Conservation (phyloP, 2,797 vertebrate genomes). For the Anisognathus igniventris region DNA sequence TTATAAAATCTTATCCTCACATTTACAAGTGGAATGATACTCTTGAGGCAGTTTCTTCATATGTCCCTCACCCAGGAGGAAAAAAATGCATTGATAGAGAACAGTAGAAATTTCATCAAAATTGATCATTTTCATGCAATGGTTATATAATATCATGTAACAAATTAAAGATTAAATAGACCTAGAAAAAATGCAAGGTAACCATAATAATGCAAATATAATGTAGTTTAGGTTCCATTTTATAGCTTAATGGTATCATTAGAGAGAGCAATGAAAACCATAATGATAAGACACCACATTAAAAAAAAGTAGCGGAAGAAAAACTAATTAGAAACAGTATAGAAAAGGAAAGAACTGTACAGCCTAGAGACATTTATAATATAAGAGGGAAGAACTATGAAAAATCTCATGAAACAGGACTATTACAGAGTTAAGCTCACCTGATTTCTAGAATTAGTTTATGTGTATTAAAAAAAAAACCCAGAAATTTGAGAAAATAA, state of each 20-base stretch:
- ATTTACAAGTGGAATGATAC: not conserved
- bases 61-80: not conserved
- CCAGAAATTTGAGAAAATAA: not conserved
- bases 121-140: not conserved
- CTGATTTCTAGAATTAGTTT: not conserved
- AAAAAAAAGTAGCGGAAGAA: not conserved
- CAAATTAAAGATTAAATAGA: not conserved
- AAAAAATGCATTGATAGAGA: not conserved
- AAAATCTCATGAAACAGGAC: not conserved
- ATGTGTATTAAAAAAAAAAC: rapidly evolving
- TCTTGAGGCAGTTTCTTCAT: not conserved
- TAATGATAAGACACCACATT: not conserved
- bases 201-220: not conserved
- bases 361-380: not conserved
- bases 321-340: not conserved
- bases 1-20: not conserved
- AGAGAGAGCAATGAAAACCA: not conserved
- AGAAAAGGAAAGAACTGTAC: not conserved
- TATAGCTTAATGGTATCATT: not conserved
- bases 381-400: not conserved
- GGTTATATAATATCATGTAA: not conserved
- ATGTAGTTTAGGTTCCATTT: not conserved
- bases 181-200: not conserved
- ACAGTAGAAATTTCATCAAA: not conserved
- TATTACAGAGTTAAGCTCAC: not conserved